Evolutionary conservation across 2,113 vertebrate species (phyloP).

Genomic region (Stigmatopora argus): DNA sequence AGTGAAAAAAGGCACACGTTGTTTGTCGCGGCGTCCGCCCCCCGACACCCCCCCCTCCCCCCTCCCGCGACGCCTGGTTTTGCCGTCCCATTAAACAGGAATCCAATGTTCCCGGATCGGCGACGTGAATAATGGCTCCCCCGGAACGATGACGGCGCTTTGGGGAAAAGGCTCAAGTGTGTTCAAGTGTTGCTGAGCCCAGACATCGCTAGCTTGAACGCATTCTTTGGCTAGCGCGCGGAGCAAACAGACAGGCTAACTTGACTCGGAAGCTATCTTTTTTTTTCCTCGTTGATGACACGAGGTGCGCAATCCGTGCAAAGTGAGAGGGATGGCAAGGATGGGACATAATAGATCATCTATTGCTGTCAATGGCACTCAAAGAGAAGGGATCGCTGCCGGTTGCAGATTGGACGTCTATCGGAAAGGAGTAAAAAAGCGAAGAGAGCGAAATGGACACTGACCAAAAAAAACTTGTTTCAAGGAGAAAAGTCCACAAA

Average conservation of each 20-base stretch:
- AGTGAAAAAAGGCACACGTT: too few relatives aligned
- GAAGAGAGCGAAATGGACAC: constrained; percentile 3
- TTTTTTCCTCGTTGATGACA: neutral
- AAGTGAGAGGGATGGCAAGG: too few relatives aligned
- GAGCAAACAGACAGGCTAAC: constrained; percentile 27
- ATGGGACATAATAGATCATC: too few relatives aligned
- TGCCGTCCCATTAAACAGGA: constrained; percentile 52
- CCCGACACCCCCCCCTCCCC: too few relatives aligned
- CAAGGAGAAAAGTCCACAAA: constrained; percentile 4
- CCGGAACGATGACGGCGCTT: constrained; percentile 24
- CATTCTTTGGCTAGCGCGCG: constrained; percentile 36
- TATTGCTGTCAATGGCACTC: too few relatives aligned
- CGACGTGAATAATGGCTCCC: constrained; percentile 39
- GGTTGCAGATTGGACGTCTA: too few relatives aligned
- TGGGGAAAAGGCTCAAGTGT: constrained; percentile 6
- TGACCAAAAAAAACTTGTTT: neutral
- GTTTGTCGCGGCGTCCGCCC: too few relatives aligned
- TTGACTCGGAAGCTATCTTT: constrained; percentile 20
- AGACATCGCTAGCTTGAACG: constrained; percentile 21
- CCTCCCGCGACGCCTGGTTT: constrained; percentile 23
- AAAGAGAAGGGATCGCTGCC: too few relatives aligned
- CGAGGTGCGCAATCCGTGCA: too few relatives aligned
- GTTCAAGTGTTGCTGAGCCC: constrained; percentile 4
- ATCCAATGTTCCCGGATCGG: constrained; percentile 45
- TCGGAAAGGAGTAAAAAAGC: constrained; percentile 11